Evolutionary conservation across 2,113 vertebrate genomes (phyloP), one percentile per base, ranked within the genome.

Genomic region (Typhlomys cinereus): DNA sequence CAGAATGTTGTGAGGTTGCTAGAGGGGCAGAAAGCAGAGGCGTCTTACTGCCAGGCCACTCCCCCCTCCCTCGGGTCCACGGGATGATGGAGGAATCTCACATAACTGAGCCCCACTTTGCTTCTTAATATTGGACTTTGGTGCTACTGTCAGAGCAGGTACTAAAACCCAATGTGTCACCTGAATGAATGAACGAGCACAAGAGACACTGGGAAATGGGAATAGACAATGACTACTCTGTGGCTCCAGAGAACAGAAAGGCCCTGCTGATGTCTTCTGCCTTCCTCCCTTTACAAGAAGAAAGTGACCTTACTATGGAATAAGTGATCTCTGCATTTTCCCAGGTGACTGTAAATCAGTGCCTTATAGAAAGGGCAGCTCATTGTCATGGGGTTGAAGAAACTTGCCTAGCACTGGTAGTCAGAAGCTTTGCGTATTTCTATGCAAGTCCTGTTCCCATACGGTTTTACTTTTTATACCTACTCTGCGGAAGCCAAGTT

Each of bases 1-100:
- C 91, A 99, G 98, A 86, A 99, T 99, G 44, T 98, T 98, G 39
- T 99, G 99, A 6, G 99, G 99, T 97, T 99, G 99, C 99, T 99
- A 96, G 73, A 94, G 66, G 93, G 94, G 95, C 83, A 95, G 36
- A 96, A 96, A 96, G 66, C 62, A 95, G 59, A 94, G 44, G 23
- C 23, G 84, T 89, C 57, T 96, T 75, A 94, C 46, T 74, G 50
- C 81, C 27, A 81, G 34, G 27, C 20, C 39, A 91, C 34, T 29
- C 57, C 7, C 7, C 50, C 34, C 54, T 64, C 41, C 83, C 36
- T 27, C 0, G 59, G 44, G 25, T 15, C 84, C 66, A 84, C 29
- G 85, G 54, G 94, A 76, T 67, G 88, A 90, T 29, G 44, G 94
- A 92, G 80, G n/a, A 87, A 36, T 15, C 17, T 85, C 59, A 85